phyloP scores from a whole-genome alignment of 2,113 vertebrate genomes.

The Microtus pennsylvanicus region DNA sequence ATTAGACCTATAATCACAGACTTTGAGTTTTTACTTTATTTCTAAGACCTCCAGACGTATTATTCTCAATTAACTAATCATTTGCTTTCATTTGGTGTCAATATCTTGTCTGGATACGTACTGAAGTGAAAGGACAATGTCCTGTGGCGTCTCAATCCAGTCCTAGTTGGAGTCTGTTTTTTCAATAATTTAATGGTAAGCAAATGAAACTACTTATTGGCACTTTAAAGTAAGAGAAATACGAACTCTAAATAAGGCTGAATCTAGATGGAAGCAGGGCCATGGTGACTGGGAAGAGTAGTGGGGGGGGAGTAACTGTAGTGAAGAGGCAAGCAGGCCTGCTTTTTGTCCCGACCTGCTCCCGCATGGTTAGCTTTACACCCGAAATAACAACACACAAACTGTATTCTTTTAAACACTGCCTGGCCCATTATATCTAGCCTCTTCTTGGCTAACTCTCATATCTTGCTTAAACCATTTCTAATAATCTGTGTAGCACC shows the following conservation, averaged over 20 bases:
- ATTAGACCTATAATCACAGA: background rate
- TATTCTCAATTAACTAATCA: background rate
- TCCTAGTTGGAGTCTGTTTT: background rate
- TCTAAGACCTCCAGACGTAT: background rate
- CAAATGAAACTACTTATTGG: background rate
- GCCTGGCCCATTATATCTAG: too few relatives aligned
- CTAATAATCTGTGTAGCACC: too few relatives aligned
- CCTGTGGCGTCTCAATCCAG: background rate
- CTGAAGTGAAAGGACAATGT: background rate
- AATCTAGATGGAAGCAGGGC: background rate
- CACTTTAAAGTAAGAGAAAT: slow-evolving; percentile 41
- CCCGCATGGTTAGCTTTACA: too few relatives aligned
- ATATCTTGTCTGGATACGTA: background rate
- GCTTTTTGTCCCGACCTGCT: too few relatives aligned
- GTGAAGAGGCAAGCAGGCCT: too few relatives aligned
- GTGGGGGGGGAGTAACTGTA: too few relatives aligned
- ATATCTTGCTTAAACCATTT: too few relatives aligned
- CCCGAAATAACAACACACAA: too few relatives aligned
- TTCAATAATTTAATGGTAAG: background rate
- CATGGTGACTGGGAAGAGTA: background rate
- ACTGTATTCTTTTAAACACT: too few relatives aligned
- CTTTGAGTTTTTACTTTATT: slow-evolving; percentile 4
- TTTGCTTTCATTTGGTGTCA: slow-evolving; percentile 1
- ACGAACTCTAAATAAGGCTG: background rate
- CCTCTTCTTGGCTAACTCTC: too few relatives aligned